phyloP scores from a whole-genome alignment of 2,113 vertebrate genomes.

The Glaucomys volans region DNA sequence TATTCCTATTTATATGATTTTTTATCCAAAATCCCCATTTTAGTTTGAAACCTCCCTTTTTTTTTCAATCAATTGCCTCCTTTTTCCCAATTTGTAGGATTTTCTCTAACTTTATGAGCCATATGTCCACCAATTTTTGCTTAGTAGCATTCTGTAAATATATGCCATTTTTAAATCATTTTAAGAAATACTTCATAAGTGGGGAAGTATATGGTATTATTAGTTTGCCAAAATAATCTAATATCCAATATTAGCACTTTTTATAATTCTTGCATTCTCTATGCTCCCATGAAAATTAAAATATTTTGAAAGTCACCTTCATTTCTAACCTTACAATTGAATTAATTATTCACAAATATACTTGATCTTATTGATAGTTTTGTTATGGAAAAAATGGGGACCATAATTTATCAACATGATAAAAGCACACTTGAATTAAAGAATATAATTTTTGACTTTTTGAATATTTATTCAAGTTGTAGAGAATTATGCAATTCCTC shows the following conservation, averaged over 20 bases:
- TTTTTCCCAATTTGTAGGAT: neutral
- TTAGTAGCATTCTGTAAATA: neutral
- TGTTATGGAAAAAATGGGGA: neutral
- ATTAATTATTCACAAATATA: conserved; percentile 1
- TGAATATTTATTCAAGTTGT: neutral
- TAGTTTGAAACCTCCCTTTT: neutral
- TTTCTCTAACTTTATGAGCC: neutral
- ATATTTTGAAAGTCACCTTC: conserved; percentile 19
- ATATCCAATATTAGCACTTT: neutral
- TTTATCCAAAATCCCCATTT: neutral
- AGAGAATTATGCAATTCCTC: conserved; percentile 18
- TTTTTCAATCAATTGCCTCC: neutral
- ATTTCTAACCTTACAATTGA: neutral
- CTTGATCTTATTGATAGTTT: neutral
- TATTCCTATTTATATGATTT: neutral
- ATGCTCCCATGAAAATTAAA: neutral
- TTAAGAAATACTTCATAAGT: neutral
- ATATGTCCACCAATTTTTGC: neutral
- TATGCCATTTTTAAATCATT: neutral
- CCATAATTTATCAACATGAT: neutral
- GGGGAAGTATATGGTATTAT: neutral
- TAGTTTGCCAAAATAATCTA: neutral
- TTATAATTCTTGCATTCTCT: neutral
- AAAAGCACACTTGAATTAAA: neutral
- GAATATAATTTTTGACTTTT: neutral